phyloP scores from a whole-genome alignment of 2,113 vertebrate species.

The Nesoenas mayeri region DNA sequence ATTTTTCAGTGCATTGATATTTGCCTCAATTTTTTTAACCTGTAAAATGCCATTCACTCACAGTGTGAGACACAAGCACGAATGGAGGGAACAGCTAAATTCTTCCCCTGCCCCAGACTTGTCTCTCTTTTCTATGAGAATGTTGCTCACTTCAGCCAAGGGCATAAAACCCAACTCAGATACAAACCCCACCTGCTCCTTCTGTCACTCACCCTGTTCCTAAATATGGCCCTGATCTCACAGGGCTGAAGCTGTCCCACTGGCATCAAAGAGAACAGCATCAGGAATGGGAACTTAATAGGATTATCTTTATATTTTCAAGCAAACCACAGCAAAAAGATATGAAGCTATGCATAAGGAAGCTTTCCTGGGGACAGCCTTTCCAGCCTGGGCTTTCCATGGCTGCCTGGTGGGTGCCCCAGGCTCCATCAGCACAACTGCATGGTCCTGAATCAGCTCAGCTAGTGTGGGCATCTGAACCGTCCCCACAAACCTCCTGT shows the following conservation, averaged over 20 bases:
- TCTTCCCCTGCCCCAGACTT: neutral
- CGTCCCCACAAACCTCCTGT: neutral
- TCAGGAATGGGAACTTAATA: neutral
- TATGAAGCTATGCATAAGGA: fast-evolving
- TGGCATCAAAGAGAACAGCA: neutral
- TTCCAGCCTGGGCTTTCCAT: neutral
- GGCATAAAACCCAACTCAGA: neutral
- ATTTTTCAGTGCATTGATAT: neutral
- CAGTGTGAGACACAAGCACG: neutral
- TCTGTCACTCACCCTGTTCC: neutral
- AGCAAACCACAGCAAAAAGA: fast-evolving
- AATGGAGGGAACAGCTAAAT: neutral
- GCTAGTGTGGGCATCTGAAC: fast-evolving
- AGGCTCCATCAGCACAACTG: neutral
- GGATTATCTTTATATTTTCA: neutral
- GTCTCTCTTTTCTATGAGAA: neutral
- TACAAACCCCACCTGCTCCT: neutral
- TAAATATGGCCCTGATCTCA: neutral
- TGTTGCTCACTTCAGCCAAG: fast-evolving
- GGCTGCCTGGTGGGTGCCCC: neutral
- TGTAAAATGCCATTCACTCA: neutral
- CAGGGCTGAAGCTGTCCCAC: neutral
- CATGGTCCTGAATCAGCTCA: fast-evolving
- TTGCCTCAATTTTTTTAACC: neutral
- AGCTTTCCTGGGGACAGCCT: neutral